Evolutionary conservation across 2,113 vertebrate genomes (phyloP).

Genomic region (Mionectes macconnelli): DNA sequence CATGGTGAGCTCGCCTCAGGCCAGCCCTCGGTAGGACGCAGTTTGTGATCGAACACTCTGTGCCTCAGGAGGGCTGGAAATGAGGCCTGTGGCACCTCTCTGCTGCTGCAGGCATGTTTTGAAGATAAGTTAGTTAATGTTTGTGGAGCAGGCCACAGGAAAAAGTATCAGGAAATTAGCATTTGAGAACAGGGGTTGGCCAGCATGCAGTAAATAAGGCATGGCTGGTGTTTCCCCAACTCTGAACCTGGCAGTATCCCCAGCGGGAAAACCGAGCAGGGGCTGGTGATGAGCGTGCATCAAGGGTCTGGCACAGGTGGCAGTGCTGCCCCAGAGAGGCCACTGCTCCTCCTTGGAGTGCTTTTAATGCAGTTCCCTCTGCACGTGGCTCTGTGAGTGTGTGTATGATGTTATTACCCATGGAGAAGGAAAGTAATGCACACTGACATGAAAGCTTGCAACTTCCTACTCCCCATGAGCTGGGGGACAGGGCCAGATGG

Average conservation of each 20-base stretch:
- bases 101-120: neutral
- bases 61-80: neutral
- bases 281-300: rapidly evolving
- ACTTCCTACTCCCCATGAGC: neutral
- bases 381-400: rapidly evolving
- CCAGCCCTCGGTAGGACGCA: rapidly evolving
- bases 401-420: neutral
- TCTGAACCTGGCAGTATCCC: neutral
- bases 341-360: neutral
- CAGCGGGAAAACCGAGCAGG: rapidly evolving
- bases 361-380: rapidly evolving
- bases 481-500: neutral
- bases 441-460: neutral
- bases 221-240: neutral
- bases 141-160: neutral
- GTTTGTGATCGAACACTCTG: rapidly evolving
- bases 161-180: neutral
- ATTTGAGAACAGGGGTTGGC: neutral
- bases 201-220: neutral
- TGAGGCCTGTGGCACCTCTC: rapidly evolving
- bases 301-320: rapidly evolving
- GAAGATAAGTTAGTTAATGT: neutral
- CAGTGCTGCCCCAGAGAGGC: rapidly evolving
- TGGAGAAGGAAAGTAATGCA: neutral
- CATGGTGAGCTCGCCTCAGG: rapidly evolving